These are phyloP conservation scores for Setipinna tenuifilis DNA, from an alignment of 2,797 vertebrate species.

Conservation along the genomic window DNA sequence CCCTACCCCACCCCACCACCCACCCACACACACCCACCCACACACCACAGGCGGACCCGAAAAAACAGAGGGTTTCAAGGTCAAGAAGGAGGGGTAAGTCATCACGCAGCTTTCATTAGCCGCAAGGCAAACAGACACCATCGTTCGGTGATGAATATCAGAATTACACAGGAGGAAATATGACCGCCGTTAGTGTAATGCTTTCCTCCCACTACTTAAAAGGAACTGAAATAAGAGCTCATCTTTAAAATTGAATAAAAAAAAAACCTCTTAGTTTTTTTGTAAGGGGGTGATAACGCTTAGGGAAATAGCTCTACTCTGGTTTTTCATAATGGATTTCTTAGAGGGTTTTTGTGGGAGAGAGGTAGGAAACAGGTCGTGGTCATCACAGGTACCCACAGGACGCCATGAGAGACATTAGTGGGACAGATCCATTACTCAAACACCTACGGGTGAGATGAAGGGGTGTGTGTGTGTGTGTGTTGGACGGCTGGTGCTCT, in stretches of 20 bases:
- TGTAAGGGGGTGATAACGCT: background rate
- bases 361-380: background rate
- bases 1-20: no score
- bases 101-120: background rate
- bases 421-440: background rate
- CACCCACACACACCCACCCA: background rate
- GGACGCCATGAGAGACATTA: background rate
- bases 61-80: conserved; percentile 8
- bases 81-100: conserved; percentile 4
- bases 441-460: background rate
- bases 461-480: background rate
- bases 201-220: background rate
- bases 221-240: background rate
- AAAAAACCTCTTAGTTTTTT: background rate
- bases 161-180: background rate
- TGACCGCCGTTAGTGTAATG: background rate
- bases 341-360: background rate
- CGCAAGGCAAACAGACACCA: background rate
- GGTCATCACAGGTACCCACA: background rate
- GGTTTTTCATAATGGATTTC: background rate
- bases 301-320: background rate
- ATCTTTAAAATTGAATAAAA: conserved; percentile 1
- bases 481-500: background rate
- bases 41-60: background rate
- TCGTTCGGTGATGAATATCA: conserved; percentile 5